Base-by-base conservation (phyloP, 2,113 vertebrate species). In the Leucoraja erinaceus region DNA sequence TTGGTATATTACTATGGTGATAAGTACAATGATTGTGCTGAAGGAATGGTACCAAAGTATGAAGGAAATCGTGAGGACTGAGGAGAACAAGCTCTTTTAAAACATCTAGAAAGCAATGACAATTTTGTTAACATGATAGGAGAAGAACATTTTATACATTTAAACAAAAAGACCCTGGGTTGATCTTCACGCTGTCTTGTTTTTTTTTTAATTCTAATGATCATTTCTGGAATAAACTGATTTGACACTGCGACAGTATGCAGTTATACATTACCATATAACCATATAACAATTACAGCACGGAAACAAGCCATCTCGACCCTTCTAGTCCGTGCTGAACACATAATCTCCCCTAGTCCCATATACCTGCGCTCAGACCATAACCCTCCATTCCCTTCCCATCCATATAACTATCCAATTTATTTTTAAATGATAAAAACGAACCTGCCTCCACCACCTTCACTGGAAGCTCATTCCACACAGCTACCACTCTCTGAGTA, bases 11-110 rank as follows among this genome's bases (percentile, higher is more conserved):
- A 97, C 98, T 99, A 96, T 99, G 99, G 96, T 99, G 99, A 95
- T 99, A 99, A 94, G 98, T 99, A 96, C 98, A 99, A 97, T 99
- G 99, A 96, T 99, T 99, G 97, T 99, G 99, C 95, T 99, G 99
- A 93, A 99, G 97, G 96, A 99, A 99, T 94, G 99, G 99, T 94
- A 99, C 99, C 94, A 99, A 96, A 28, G 98, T 99, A 96, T 99
- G 98, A 95, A 99, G 97, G 96, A 99, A 99, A 96, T 99, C 99
- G 94, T 99, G 98, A 77, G 99, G 99, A 95, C 98, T 99, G 96
- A 99, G 97, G 94, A 99, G 97, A 93, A 99, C 98, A 84, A 99
- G 97, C 94, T 99, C 99, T 96, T 99, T 99, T 94, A 99, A 97
- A 75, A 99, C 98, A 94, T 99, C 98, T 99, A 96, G 94, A 96